phyloP scores from a whole-genome alignment of 2,797 vertebrate species.

The Microhierax caerulescens region DNA sequence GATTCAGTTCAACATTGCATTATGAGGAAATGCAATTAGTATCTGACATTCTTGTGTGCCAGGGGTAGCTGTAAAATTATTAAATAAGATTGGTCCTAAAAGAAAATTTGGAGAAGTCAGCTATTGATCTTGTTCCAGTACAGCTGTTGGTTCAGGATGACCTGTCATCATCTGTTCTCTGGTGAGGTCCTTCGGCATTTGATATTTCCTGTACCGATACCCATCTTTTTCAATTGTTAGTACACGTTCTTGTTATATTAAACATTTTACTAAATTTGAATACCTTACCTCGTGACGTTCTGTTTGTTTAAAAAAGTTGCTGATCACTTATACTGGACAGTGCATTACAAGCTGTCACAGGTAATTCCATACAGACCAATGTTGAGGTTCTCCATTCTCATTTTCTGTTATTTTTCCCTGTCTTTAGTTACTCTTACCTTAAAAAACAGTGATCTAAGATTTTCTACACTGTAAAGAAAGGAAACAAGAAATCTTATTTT shows the following conservation, averaged over 20 bases:
- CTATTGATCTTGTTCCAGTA: not conserved
- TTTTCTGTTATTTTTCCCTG: not conserved
- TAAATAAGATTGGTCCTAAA: not conserved
- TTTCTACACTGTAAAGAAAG: not conserved
- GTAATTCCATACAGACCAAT: not conserved
- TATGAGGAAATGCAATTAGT: constrained; percentile 29
- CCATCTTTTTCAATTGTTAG: not conserved
- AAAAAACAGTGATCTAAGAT: not conserved
- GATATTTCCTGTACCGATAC: not conserved
- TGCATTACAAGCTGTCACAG: not conserved
- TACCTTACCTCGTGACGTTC: not conserved
- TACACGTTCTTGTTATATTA: not conserved
- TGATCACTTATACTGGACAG: not conserved
- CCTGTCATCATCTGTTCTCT: not conserved
- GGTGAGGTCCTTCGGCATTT: not conserved
- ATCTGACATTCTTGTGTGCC: not conserved
- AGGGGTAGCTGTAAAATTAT: not conserved
- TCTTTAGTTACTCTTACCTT: not conserved
- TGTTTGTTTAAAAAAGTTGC: not conserved
- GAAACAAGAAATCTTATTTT: not conserved
- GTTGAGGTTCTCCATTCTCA: not conserved
- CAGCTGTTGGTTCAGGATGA: not conserved
- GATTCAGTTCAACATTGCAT: not conserved
- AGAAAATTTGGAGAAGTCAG: not conserved
- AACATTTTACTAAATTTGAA: not conserved